phyloP scores from a whole-genome alignment of 1,140 invertebrate genomes.

The Dysdera silvatica region DNA sequence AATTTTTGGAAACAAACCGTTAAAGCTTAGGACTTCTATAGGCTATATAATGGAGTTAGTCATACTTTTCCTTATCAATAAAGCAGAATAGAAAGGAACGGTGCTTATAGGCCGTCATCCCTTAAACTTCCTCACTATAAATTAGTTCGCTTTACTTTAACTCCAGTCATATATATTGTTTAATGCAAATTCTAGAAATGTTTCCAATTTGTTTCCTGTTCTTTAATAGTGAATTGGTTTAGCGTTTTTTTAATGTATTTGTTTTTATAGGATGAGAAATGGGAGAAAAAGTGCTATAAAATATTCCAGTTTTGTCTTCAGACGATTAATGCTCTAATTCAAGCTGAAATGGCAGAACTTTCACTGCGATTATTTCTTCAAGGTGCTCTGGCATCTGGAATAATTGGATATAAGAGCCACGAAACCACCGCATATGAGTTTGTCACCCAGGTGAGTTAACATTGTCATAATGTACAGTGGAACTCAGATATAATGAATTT shows the following conservation, averaged over 20 bases:
- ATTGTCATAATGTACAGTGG: too few species aligned
- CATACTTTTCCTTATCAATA: too few species aligned
- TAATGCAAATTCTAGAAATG: not conserved
- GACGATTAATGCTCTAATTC: constrained; percentile 85
- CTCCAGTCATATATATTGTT: not conserved
- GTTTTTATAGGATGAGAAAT: constrained; percentile 73
- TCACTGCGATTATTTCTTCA: constrained; percentile 88
- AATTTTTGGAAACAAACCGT: too few species aligned
- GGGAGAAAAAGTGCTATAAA: constrained; percentile 96
- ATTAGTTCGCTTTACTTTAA: too few species aligned
- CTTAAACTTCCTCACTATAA: too few species aligned
- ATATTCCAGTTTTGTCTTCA: constrained; percentile 94
- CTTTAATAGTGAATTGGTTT: too few species aligned
- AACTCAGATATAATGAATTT: too few species aligned
- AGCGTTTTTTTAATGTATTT: constrained; percentile 7
- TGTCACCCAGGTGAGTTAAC: constrained; percentile 69
- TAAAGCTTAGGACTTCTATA: too few species aligned
- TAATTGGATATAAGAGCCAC: constrained; percentile 86
- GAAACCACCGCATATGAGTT: constrained; percentile 98
- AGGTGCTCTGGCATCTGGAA: constrained; percentile 84
- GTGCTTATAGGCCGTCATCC: too few species aligned
- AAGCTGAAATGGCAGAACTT: constrained; percentile 79
- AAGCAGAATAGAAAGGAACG: too few species aligned
- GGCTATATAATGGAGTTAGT: too few species aligned
- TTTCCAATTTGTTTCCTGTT: too few species aligned